Base-by-base conservation (phyloP, 37 sponge, comb jelly and placozoan genomes). In the Cliona cf. orientalis region DNA sequence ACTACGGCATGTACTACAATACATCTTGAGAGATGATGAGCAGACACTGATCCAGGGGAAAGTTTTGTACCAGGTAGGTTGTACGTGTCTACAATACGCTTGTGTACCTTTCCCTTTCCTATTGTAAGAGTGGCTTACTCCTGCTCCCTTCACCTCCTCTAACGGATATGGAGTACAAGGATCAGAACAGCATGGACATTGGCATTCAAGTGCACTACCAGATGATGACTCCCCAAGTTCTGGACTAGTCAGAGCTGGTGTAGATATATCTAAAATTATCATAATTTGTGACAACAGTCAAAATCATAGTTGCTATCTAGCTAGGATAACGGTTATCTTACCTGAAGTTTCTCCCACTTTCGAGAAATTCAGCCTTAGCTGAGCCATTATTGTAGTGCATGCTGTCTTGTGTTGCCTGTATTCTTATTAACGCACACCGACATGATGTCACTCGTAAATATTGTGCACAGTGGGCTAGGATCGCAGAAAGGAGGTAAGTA, bases 201-300 rank as follows among this genome's bases (percentile, higher is more conserved):
- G 53, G 14, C 14, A 49, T 49, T 49, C 53, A 49, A 9, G 9
- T 49, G 14, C 53, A 49, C 53, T 49, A 19, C 53, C 53, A 49
- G 53, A 49, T 9, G 53, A 19, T 49, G 14, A 49, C 53, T 49
- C 53, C 14, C 14, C 9, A 14, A 9, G 14, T 49, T 14, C 53
- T 49, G 53, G 53, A 49, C 53, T 49, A 49, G 53, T 49, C 53
- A 49, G n/a, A n/a, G n/a, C n/a, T n/a, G n/a, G n/a, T n/a, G n/a
- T n/a, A n/a, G n/a, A n/a, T n/a, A n/a, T n/a, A n/a, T n/a, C n/a
- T n/a, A n/a, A n/a, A n/a, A n/a, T n/a, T n/a, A n/a, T n/a, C n/a
- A n/a, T n/a, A n/a, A n/a, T n/a, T n/a, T n/a, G n/a, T n/a, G n/a
- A n/a, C n/a, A n/a, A n/a, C n/a, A n/a, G n/a, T n/a, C n/a, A n/a